These are phyloP conservation scores for Ceratina calcarata DNA, from an alignment of 1,140 invertebrate species.

Conservation along the genomic window DNA sequence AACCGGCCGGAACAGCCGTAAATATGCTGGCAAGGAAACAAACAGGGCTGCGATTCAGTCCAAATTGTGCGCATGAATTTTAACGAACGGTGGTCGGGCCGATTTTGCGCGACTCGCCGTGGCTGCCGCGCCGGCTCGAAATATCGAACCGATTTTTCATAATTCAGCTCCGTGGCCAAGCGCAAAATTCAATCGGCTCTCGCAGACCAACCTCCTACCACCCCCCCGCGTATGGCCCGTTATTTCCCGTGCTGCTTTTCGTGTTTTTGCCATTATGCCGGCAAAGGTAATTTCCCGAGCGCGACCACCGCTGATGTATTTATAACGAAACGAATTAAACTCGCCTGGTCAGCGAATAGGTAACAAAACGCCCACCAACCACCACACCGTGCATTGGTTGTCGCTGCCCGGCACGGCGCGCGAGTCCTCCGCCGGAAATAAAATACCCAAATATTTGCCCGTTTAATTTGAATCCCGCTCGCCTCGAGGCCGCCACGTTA, in stretches of 20 bases:
- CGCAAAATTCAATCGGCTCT: conserved; percentile 37
- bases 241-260: conserved; percentile 43
- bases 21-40: conserved; percentile 45
- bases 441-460: conserved; percentile 66
- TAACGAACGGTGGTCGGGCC: conserved; percentile 42
- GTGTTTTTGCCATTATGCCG: conserved; percentile 42
- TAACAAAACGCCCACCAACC: conserved; percentile 41
- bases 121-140: background rate
- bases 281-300: conserved; percentile 67
- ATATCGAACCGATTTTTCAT: conserved; percentile 52
- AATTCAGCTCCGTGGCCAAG: conserved; percentile 32
- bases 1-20: conserved; percentile 29
- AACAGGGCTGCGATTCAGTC: conserved; percentile 27
- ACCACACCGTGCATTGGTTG: too few relatives aligned
- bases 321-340: conserved; percentile 66
- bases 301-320: conserved; percentile 58
- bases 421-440: conserved; percentile 48
- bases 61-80: conserved; percentile 49
- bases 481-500: conserved; percentile 14
- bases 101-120: conserved; percentile 4
- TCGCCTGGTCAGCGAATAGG: conserved; percentile 43
- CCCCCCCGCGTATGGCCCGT: background rate
- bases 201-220: background rate
- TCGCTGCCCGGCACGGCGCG: background rate
- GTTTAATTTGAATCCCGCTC: conserved; percentile 64